Percentiles rank a stretch among this genome's conserved stretches.
These are phyloP conservation scores for Acromyrmex charruanus DNA, from an alignment of 1,140 invertebrate species.

Conservation along the genomic window DNA sequence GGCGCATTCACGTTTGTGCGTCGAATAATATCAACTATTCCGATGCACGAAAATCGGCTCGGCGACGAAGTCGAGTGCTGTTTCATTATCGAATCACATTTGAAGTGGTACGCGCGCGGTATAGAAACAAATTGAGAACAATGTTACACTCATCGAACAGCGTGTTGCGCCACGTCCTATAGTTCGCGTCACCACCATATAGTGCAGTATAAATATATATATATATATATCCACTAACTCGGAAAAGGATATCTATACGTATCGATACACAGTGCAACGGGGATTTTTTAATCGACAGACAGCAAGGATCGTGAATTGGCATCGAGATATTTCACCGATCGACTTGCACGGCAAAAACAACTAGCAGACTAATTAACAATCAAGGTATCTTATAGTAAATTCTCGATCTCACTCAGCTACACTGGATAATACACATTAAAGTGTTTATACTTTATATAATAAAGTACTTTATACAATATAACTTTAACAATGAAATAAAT, in stretches of 20 bases:
- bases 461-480: too few species aligned
- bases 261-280: background rate
- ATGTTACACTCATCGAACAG: slow-evolving; percentile 29
- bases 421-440: too few species aligned
- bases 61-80: slow-evolving; percentile 57
- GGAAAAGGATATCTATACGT: slow-evolving; percentile 14
- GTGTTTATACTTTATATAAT: too few species aligned
- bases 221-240: background rate
- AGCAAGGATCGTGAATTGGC: slow-evolving; percentile 10
- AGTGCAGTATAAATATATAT: background rate
- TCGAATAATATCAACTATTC: slow-evolving; percentile 51
- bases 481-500: too few species aligned
- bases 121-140: slow-evolving; percentile 55
- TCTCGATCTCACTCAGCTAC: background rate
- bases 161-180: slow-evolving; percentile 10
- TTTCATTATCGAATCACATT: slow-evolving; percentile 74
- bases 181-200: background rate
- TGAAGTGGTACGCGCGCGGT: slow-evolving; percentile 59
- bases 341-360: background rate
- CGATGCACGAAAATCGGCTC: slow-evolving; percentile 58
- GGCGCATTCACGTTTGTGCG: background rate
- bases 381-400: background rate
- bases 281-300: background rate
- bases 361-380: background rate
- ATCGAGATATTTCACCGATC: background rate